phyloP scores from a whole-genome alignment of 2,113 vertebrate genomes.

The Oceanites oceanicus region DNA sequence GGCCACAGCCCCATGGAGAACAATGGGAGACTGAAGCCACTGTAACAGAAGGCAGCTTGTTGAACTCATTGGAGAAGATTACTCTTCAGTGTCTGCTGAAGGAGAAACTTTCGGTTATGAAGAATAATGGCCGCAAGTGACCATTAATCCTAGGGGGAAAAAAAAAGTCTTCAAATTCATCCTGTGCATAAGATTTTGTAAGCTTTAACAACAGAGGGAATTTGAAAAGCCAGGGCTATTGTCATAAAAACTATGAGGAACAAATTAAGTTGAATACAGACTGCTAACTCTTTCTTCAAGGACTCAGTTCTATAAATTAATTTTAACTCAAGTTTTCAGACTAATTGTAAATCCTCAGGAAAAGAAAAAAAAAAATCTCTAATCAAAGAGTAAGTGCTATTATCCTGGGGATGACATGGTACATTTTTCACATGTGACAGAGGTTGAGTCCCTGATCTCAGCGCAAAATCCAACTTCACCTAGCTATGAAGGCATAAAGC shows the following conservation, averaged over 20 bases:
- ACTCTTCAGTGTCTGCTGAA: constrained; percentile 44
- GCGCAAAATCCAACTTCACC: not conserved
- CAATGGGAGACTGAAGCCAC: constrained; percentile 14
- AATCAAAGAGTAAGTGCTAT: constrained; percentile 38
- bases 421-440: constrained; percentile 57
- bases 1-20: constrained; percentile 36
- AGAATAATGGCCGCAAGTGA: constrained; percentile 30
- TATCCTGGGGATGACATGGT: constrained; percentile 13
- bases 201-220: not conserved
- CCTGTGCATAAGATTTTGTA: not conserved
- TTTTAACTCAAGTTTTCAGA: constrained; percentile 9
- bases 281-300: constrained; percentile 33
- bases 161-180: constrained; percentile 1
- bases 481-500: not conserved
- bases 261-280: not conserved
- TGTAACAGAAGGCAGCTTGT: constrained; percentile 6
- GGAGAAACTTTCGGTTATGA: constrained; percentile 55
- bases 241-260: not conserved
- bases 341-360: constrained; percentile 35
- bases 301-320: constrained; percentile 32
- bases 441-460: constrained; percentile 21
- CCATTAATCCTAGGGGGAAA: not conserved
- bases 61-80: constrained; percentile 15
- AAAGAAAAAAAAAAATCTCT: not conserved
- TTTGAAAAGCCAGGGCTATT: not conserved